Percentiles rank a stretch among this genome's conserved stretches.
Conservation (phyloP, 2,888 invertebrate species). For the Lepidochitona cinerea region DNA sequence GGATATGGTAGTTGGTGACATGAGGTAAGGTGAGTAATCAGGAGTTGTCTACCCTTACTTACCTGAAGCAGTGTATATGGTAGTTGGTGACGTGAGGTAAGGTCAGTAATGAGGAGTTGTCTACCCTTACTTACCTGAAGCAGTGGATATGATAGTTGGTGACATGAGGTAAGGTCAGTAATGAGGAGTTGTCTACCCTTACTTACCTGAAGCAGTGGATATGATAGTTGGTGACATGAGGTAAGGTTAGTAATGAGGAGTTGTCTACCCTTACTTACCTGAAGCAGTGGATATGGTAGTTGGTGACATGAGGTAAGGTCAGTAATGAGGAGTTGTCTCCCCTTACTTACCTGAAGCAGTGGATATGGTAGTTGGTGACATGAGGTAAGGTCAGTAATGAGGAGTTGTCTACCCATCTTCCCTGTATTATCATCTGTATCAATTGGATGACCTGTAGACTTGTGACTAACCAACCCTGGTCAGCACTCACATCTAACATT, state of each 20-base stretch:
- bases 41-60: conserved; percentile 33
- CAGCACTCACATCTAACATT: conserved; percentile 94
- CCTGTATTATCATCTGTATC: conserved; percentile 94
- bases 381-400: conserved; percentile 82
- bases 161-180: conserved; percentile 84
- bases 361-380: conserved; percentile 76
- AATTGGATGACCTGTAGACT: conserved; percentile 80
- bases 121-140: conserved; percentile 49
- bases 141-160: conserved; percentile 74
- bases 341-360: conserved; percentile 52
- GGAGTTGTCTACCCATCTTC: conserved; percentile 81
- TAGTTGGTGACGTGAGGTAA: conserved; percentile 83
- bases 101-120: conserved; percentile 76
- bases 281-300: conserved; percentile 70
- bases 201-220: conserved; percentile 58
- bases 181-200: conserved; percentile 50
- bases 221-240: conserved; percentile 79
- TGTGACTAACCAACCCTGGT: conserved; percentile 89
- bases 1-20: conserved; percentile 76
- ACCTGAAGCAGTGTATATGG: conserved; percentile 63
- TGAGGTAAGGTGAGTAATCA: conserved; percentile 82
- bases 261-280: conserved; percentile 66
- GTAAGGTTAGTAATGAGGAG: conserved; percentile 79
- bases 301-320: conserved; percentile 83
- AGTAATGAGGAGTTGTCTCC: conserved; percentile 75